Evolutionary conservation across 2,888 invertebrate species (phyloP).

Genomic region (Anticlea derivata): DNA sequence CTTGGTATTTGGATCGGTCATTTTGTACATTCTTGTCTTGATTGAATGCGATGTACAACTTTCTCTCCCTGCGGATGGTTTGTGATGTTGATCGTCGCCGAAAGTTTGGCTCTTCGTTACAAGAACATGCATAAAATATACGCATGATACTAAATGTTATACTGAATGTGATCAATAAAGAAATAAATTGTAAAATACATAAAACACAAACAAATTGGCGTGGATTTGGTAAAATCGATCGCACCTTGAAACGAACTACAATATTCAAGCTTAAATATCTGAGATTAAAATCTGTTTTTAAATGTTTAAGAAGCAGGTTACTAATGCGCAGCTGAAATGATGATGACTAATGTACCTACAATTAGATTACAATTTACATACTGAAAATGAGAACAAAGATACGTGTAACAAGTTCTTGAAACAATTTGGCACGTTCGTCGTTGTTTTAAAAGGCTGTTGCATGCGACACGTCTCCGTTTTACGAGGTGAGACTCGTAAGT

Average conservation of each 20-base stretch:
- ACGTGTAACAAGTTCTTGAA: neutral
- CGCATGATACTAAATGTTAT: neutral
- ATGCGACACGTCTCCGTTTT: constrained; percentile 10
- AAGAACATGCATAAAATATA: neutral
- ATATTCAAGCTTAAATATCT: too few species aligned
- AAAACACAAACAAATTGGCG: too few species aligned
- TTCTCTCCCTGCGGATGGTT: neutral
- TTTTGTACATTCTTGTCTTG: neutral
- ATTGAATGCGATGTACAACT: neutral
- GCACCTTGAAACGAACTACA: too few species aligned
- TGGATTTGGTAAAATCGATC: too few species aligned
- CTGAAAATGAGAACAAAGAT: neutral
- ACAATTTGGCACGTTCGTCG: constrained; percentile 13
- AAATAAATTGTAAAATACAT: too few species aligned
- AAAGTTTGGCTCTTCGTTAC: neutral
- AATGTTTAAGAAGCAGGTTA: too few species aligned
- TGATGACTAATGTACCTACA: too few species aligned
- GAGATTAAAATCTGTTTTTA: too few species aligned
- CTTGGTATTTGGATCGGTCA: constrained; percentile 4
- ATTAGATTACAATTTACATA: too few species aligned
- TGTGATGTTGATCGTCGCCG: neutral
- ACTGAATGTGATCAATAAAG: too few species aligned
- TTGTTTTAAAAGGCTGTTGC: constrained; percentile 9
- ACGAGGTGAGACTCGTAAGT: constrained; percentile 7
- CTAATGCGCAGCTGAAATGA: too few species aligned